Base-by-base conservation (phyloP, 2,113 vertebrate genomes). In the Pipa parva region DNA sequence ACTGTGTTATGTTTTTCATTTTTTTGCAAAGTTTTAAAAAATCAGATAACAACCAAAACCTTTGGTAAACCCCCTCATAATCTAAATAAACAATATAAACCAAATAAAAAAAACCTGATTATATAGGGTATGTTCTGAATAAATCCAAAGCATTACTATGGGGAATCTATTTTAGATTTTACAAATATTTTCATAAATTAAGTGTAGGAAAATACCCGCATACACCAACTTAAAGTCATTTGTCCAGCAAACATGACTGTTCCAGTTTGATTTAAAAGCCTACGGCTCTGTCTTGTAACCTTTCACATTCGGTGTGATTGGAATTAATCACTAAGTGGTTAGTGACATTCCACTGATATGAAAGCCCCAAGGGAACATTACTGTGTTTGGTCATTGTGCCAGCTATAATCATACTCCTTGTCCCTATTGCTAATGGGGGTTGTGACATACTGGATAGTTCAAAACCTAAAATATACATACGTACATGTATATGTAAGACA, bases 341-440 rank as follows among this genome's bases (percentile, higher is more conserved):
- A 45, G 66, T 61, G 49, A 54, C 66, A 70, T 70, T 70, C 66
- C 66, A 45, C 28, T 70, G 66, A 70, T 70, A 70, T 33, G 57
- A 60, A 13, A n/a, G 33, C 57, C 58, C 48, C 20, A 12, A 52
- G 49, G 48, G 58, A 70, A 70, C 66, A 70, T 70, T 52, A 70
- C 58, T 70, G 57, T 70, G 66, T 70, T 70, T 70, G 66, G 66
- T 70, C 66, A 70, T 61, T 45, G 57, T 70, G 48, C 33, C 33
- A 54, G 58, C 58, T 61, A 61, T 70, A 57, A 70, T 58, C 29
- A 58, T 54, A 24, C 57, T 60, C 20, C 26, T 37, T 70, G 66
- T 61, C 60, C 66, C 28, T 54, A 48, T 45, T 39, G 28, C 56
- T 27, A 12, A 21, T 69, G 57, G 46, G 36, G 65, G 51, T 69